Evolutionary conservation across 2,113 vertebrate genomes (phyloP), one percentile per base, ranked within the genome.

Genomic region (Fulica atra): DNA sequence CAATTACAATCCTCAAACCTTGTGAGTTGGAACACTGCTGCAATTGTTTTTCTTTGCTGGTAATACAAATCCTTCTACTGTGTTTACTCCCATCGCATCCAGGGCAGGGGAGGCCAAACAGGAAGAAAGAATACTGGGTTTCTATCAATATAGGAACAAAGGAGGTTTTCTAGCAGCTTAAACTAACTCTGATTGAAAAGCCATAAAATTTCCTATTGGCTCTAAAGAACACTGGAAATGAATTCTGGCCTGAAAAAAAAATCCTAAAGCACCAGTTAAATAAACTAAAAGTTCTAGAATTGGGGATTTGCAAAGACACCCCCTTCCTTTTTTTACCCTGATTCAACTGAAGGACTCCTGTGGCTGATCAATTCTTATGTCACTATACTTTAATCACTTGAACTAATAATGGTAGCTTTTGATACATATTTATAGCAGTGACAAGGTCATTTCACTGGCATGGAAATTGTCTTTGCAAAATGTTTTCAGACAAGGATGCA

Each of bases 71-170:
- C 40, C 59, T 90, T 64, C 63, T n/a, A 76, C 94, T 96, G 80
- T 92, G 80, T 92, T 92, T 85, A 59, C 63, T 94, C 51, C 59
- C 53, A 3, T 88, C 89, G 56, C 82, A 40, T 84, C 78, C 85
- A 95, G 84, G 77, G 87, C 54, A 85, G 80, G 59, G 33, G 28
- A 91, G 70, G 86, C 89, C 91, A 93, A 94, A 80, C 90, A 94
- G 90, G 92, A 98, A 95, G 77, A 90, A 97, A 96, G 65, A 95
- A 92, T 94, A 40, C 71, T 95, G 80, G 16, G 9, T 79, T 95
- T 69, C 53, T 94, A 93, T 70, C 66, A 38, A 21, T 82, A 82
- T 3, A 56, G 38, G 77, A 89, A 96, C 72, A 95, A 81, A 93
- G 88, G 48, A 18, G 72, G 66, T 95, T 96, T 97, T 96, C 81